Evolutionary conservation across 2,888 invertebrate species (phyloP).

Genomic region (Drosophila pseudotalamancana): DNA sequence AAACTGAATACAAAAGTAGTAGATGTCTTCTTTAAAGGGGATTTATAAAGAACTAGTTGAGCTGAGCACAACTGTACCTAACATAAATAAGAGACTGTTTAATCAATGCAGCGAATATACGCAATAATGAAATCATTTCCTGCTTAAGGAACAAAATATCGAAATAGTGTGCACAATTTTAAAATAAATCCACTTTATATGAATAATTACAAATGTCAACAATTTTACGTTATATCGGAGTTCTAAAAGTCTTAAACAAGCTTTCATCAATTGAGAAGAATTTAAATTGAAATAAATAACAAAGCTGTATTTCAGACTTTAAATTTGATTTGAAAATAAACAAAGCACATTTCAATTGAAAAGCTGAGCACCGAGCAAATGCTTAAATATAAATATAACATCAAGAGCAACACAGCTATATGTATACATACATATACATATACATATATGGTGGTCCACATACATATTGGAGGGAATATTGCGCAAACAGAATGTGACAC

Average conservation of each 20-base stretch:
- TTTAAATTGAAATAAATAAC: background rate
- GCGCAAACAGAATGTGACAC: constrained; percentile 2
- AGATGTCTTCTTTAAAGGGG: too few species aligned
- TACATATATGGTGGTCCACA: background rate
- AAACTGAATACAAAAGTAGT: background rate
- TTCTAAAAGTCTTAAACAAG: too few species aligned
- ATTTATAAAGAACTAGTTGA: too few species aligned
- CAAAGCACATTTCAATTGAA: background rate
- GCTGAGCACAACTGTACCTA: too few species aligned
- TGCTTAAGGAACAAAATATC: too few species aligned
- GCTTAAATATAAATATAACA: background rate
- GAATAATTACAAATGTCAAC: too few species aligned
- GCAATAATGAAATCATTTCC: background rate
- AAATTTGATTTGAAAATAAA: background rate
- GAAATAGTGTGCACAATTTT: too few species aligned
- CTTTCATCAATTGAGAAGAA: background rate
- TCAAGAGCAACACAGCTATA: background rate
- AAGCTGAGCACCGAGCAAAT: background rate
- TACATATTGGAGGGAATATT: background rate
- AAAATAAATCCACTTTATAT: too few species aligned
- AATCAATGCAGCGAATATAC: too few species aligned
- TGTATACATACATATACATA: too few species aligned
- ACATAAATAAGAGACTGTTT: too few species aligned
- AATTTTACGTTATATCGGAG: too few species aligned
- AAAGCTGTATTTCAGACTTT: background rate